A percentile compares a stretch with the other conserved stretches of the same genome.
Conservation (phyloP, 2,113 vertebrate species). For the Neoarius graeffei region DNA sequence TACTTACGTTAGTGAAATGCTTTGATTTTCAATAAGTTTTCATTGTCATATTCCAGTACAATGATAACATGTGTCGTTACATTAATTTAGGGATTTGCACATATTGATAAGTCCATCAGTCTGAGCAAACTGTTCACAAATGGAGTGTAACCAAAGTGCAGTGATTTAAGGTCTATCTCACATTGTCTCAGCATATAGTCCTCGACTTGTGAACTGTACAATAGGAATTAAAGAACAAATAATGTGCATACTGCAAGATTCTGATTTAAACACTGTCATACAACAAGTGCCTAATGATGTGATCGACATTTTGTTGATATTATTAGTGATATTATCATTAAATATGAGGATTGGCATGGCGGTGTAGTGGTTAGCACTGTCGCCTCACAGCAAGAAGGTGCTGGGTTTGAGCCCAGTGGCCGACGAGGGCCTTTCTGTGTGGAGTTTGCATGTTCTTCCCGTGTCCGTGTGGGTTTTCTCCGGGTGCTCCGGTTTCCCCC, state of each 20-base stretch:
- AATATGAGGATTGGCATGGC: too few relatives aligned
- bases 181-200: neutral
- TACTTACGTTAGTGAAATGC: neutral
- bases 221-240: neutral
- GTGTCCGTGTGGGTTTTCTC: too few relatives aligned
- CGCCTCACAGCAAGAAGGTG: too few relatives aligned
- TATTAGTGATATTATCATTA: neutral
- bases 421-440: too few relatives aligned
- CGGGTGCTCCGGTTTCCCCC: too few relatives aligned
- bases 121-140: neutral
- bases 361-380: too few relatives aligned
- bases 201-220: neutral
- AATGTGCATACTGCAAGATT: neutral
- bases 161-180: neutral
- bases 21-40: slow-evolving; percentile 3
- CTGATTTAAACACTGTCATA: neutral
- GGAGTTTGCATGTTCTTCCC: too few relatives aligned
- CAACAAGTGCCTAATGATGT: neutral
- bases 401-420: too few relatives aligned
- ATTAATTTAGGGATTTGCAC: neutral
- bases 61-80: neutral
- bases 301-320: neutral
- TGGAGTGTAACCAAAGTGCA: neutral
- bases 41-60: neutral
- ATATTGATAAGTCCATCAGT: neutral